phyloP scores from a whole-genome alignment of 2,888 invertebrate genomes.

The Habroteleia sp. region DNA sequence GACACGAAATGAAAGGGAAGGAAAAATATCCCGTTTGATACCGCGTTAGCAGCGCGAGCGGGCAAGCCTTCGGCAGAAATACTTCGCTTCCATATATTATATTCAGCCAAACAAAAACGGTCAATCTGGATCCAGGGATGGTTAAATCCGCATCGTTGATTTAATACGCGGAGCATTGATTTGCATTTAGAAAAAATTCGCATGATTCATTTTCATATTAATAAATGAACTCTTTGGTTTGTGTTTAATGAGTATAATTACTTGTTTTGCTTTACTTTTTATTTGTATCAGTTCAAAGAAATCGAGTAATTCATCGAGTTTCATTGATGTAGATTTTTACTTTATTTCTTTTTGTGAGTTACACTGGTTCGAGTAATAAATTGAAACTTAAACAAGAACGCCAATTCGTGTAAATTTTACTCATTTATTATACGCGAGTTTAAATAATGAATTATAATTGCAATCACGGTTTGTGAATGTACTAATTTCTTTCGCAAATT shows the following conservation, averaged over 20 bases:
- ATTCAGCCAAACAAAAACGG: conserved; percentile 36
- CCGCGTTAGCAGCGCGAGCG: conserved; percentile 32
- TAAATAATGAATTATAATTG: no score
- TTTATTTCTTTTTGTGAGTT: no score
- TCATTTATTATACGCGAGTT: no score
- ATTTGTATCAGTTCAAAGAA: conserved; percentile 4
- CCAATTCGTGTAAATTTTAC: no score
- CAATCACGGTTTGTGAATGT: no score
- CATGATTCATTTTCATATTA: conserved; percentile 26
- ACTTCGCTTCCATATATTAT: conserved; percentile 36
- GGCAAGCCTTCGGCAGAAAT: conserved; percentile 31
- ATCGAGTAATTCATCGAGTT: no score
- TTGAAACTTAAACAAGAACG: no score
- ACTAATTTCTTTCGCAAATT: no score
- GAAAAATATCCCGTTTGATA: conserved; percentile 46
- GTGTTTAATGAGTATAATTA: conserved; percentile 20
- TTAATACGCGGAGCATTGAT: conserved; percentile 26
- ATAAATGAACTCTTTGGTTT: conserved; percentile 13
- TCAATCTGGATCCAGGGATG: conserved; percentile 10
- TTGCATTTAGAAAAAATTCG: conserved; percentile 29
- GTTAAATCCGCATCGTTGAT: conserved; percentile 19
- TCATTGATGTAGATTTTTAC: no score
- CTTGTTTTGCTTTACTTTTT: conserved; percentile 2
- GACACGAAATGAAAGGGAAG: conserved; percentile 41
- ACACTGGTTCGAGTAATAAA: no score